These are phyloP conservation scores for Hydractinia echinata DNA, from an alignment of 30 jellyfish, hydroid and myxozoan species.

Conservation along the genomic window DNA sequence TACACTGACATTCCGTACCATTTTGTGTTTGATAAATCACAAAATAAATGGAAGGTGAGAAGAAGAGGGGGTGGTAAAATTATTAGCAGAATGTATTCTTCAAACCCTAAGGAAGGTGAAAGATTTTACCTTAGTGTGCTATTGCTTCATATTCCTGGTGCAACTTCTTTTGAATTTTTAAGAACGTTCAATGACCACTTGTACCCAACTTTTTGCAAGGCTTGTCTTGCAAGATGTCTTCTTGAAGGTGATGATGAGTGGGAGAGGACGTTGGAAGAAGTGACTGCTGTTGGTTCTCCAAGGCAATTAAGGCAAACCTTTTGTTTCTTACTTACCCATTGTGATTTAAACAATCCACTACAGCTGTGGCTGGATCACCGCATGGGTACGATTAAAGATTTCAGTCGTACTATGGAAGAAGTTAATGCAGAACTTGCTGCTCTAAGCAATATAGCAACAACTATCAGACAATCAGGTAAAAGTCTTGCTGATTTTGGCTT, in stretches of 20 bases:
- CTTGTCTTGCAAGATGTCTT: slow-evolving; percentile 47
- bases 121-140: slow-evolving; percentile 20
- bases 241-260: slow-evolving; percentile 48
- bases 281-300: background rate
- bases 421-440: background rate
- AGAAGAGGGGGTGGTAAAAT: slow-evolving; percentile 33
- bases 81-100: slow-evolving; percentile 23
- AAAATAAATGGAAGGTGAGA: slow-evolving; percentile 33
- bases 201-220: slow-evolving; percentile 55
- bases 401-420: background rate
- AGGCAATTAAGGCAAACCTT: no score
- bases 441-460: background rate
- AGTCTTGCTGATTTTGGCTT: background rate
- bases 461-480: background rate
- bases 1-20: slow-evolving; percentile 61
- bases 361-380: background rate
- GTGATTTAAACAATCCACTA: background rate
- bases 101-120: slow-evolving; percentile 13
- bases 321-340: background rate
- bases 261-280: slow-evolving; percentile 36
- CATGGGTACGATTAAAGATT: background rate
- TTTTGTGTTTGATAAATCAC: slow-evolving; percentile 11
- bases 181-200: slow-evolving; percentile 42
- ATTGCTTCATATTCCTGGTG: slow-evolving; percentile 38
- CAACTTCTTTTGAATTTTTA: slow-evolving; percentile 45